These are phyloP conservation scores for Tenrec ecaudatus DNA, from an alignment of 2,113 vertebrate species.

Conservation along the genomic window DNA sequence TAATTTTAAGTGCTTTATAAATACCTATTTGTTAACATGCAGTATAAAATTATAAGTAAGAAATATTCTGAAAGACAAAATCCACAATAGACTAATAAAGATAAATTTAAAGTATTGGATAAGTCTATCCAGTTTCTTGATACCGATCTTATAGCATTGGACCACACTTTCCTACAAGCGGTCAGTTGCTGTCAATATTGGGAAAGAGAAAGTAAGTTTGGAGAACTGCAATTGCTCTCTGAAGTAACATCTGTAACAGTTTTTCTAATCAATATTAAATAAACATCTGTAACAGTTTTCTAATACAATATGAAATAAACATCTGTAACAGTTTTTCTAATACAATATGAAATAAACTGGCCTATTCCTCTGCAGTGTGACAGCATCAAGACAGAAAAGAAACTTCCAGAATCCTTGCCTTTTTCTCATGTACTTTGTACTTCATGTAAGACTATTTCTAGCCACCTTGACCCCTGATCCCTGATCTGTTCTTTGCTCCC, in stretches of 20 bases:
- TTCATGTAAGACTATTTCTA: not conserved
- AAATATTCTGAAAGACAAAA: conserved; percentile 26
- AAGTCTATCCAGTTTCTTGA: not conserved
- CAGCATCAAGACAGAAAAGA: too few species aligned
- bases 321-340: too few species aligned
- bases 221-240: too few species aligned
- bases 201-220: not conserved
- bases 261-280: too few species aligned
- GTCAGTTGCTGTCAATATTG: not conserved
- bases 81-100: not conserved
- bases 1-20: not conserved
- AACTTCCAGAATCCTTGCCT: too few species aligned
- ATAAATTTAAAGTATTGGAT: conserved; percentile 19
- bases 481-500: not conserved
- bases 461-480: not conserved
- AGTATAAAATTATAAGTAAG: conserved; percentile 16
- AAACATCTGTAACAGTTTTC: too few species aligned
- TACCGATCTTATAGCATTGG: not conserved
- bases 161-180: not conserved
- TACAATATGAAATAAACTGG: too few species aligned
- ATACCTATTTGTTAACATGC: not conserved
- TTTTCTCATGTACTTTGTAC: not conserved
- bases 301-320: too few species aligned
- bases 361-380: too few species aligned
- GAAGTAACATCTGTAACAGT: too few species aligned